A percentile compares a stretch with the other conserved stretches of the same genome.
Conservation (phyloP, 2,888 invertebrate species). For the Asteroscopus sphinx region DNA sequence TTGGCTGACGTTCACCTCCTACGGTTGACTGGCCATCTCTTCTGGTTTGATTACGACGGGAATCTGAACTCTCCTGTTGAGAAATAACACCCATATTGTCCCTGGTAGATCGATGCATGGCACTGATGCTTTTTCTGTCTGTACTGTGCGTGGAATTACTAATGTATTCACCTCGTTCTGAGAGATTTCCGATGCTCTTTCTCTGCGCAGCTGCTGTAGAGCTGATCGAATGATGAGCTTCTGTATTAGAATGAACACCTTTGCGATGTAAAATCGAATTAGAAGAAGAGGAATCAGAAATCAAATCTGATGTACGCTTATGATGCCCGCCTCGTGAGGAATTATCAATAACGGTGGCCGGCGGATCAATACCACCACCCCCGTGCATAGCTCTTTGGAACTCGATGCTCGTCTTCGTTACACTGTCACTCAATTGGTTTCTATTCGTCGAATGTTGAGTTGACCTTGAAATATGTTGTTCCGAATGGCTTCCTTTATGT, state of each 20-base stretch:
- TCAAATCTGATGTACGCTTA: constrained; percentile 93
- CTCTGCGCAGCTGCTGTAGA: constrained; percentile 94
- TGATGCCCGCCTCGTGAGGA: constrained; percentile 88
- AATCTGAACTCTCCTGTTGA: constrained; percentile 85
- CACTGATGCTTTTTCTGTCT: constrained; percentile 94
- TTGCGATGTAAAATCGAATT: constrained; percentile 95
- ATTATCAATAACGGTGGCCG: constrained; percentile 64
- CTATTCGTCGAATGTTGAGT: constrained; percentile 77
- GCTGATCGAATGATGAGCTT: constrained; percentile 93
- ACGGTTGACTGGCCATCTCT: constrained; percentile 89
- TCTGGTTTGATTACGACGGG: constrained; percentile 75
- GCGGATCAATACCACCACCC: constrained; percentile 71
- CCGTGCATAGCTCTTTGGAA: constrained; percentile 88
- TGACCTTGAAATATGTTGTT: constrained; percentile 70
- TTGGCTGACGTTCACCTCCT: constrained; percentile 90
- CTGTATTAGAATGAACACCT: constrained; percentile 91
- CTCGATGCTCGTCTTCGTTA: constrained; percentile 87
- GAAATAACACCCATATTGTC: constrained; percentile 87
- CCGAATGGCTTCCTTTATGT: constrained; percentile 65
- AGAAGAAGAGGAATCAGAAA: constrained; percentile 93
- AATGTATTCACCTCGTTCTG: constrained; percentile 92
- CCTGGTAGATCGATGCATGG: constrained; percentile 93
- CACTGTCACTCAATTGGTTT: constrained; percentile 83
- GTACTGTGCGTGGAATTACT: constrained; percentile 91
- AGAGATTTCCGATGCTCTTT: constrained; percentile 94